Base-by-base conservation (phyloP, 2,888 invertebrate species). In the Tenthredo amoena region DNA sequence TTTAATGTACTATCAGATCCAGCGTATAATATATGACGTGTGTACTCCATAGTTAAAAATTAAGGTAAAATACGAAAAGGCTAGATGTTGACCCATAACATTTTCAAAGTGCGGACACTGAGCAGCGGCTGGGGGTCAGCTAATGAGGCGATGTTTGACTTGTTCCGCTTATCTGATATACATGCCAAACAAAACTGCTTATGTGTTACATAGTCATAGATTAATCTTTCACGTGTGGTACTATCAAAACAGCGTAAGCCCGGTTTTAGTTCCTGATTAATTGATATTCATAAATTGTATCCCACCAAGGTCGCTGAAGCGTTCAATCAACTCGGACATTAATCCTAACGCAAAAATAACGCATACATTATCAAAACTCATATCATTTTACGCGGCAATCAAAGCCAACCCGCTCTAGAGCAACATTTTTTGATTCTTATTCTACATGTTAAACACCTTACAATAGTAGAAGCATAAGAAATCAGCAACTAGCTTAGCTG, bases 161-260 rank as follows among this genome's bases (percentile, higher is more conserved):
- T 85, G 85, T 82, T 47, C 58, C 71, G 47, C 68, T 85, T 85
- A 85, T 85, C 85, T 85, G 85, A 85, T 85, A 85, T 71, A 71
- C 82, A 82, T 58, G 85, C 72, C 85, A 85, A 85, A 85, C 85
- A 82, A 85, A 82, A 43, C 68, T 34, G 76, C 47, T 47, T 55
- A 18, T 62, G 34, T 50, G 47, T 68, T 79, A 79, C 62, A 68
- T 50, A 76, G 77, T 26, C 85, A 76, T 79, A 68, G 85, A 79
- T 85, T 79, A 85, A 65, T 85, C 21, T 79, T 47, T 68, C 68
- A 79, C 85, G 40, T 79, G 65, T 34, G 65, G 40, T 74, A 81
- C 83, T 71, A 68, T 83, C 68, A 71, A 68, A 68, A 26, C 50
- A 83, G 47, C 47, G 68, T 83, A 68, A 83, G 68, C 68, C 47